Evolutionary conservation across 2,888 invertebrate species (phyloP).

Genomic region (Octonoba sinensis): DNA sequence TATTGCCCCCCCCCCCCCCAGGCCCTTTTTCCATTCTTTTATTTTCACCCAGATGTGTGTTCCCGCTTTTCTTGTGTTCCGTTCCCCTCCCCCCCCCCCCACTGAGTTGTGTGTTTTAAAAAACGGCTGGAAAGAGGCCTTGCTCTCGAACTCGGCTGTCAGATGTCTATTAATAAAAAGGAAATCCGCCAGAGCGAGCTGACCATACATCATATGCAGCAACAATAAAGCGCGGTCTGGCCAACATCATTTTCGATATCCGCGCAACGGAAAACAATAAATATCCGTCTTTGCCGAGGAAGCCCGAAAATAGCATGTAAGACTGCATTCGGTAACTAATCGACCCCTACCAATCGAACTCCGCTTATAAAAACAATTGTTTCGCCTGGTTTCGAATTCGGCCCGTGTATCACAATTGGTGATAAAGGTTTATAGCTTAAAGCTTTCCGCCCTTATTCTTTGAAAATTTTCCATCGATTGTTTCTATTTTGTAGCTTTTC

Average conservation of each 20-base stretch:
- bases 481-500: conserved; percentile 63
- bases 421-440: conserved; percentile 63
- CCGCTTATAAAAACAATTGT: conserved; percentile 53
- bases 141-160: conserved; percentile 4
- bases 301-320: conserved; percentile 44
- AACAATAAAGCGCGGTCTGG: conserved; percentile 23
- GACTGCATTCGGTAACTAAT: conserved; percentile 48
- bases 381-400: conserved; percentile 52
- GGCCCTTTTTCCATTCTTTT: too few relatives aligned
- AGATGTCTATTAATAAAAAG: conserved; percentile 34
- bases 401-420: conserved; percentile 54
- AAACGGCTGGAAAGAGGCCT: too few relatives aligned
- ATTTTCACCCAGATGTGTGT: too few relatives aligned
- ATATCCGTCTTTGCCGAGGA: conserved; percentile 34
- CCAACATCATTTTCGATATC: conserved; percentile 37
- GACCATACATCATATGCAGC: conserved; percentile 35
- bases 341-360: conserved; percentile 43
- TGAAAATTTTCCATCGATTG: conserved; percentile 60
- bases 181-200: conserved; percentile 22
- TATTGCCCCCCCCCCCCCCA: too few relatives aligned
- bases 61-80: too few relatives aligned
- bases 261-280: conserved; percentile 37
- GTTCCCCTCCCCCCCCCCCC: too few relatives aligned
- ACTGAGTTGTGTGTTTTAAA: too few relatives aligned
- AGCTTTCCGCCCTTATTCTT: conserved; percentile 48